These are phyloP conservation scores for Cygnus buccinator DNA, from an alignment of 2,113 vertebrate species.

Conservation along the genomic window DNA sequence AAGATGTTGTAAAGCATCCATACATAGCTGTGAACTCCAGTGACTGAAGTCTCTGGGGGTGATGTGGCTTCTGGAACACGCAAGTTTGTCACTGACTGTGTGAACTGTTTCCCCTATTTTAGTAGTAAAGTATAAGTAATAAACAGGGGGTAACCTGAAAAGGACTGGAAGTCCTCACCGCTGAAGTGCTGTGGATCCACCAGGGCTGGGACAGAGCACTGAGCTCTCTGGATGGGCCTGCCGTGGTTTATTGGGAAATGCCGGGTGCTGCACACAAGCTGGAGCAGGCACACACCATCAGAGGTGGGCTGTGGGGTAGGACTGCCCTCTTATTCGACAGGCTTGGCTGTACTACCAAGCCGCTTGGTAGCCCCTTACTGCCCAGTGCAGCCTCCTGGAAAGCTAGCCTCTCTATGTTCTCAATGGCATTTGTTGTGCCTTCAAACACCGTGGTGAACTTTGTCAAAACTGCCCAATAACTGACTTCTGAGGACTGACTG, in stretches of 20 bases:
- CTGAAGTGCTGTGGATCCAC: background rate
- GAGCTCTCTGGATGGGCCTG: background rate
- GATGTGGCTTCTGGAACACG: background rate
- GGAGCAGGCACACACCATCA: background rate
- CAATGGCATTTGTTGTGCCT: background rate
- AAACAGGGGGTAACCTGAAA: background rate
- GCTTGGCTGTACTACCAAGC: background rate
- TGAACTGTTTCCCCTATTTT: background rate
- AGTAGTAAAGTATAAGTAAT: background rate
- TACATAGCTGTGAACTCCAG: background rate
- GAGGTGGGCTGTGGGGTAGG: background rate
- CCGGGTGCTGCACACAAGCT: background rate
- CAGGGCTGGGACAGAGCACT: background rate
- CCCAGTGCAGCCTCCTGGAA: background rate
- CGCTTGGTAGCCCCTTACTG: background rate
- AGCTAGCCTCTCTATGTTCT: background rate
- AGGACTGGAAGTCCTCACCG: background rate
- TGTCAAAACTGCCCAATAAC: background rate
- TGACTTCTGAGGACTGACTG: background rate
- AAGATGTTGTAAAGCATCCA: background rate
- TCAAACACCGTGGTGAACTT: background rate
- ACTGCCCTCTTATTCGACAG: background rate
- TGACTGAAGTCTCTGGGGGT: background rate
- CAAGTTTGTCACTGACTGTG: rapidly evolving
- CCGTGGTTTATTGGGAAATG: background rate